phyloP scores from a whole-genome alignment of 2,888 invertebrate species.

The Cryptophagus acutangulus region DNA sequence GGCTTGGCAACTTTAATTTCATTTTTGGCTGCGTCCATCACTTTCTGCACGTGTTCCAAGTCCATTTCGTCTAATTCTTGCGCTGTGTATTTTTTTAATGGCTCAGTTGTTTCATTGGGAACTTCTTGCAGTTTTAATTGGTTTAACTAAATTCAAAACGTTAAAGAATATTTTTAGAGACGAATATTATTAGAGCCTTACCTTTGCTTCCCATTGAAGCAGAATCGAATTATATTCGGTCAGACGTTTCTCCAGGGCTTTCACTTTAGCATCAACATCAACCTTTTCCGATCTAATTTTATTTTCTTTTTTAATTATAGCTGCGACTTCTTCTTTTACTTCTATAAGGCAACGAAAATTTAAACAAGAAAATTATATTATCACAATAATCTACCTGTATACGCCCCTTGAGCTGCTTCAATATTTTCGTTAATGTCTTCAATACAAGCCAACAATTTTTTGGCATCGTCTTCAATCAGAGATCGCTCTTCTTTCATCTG shows the following conservation, averaged over 20 bases:
- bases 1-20: constrained; percentile 63
- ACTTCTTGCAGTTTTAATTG: constrained; percentile 61
- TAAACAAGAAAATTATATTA: constrained; percentile 1
- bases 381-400: constrained; percentile 39
- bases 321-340: constrained; percentile 61
- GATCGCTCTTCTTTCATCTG: constrained; percentile 55
- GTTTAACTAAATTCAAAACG: no score
- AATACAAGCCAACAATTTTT: constrained; percentile 52
- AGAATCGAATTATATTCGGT: constrained; percentile 54
- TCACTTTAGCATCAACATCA: constrained; percentile 69
- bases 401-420: constrained; percentile 54
- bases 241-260: constrained; percentile 55
- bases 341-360: constrained; percentile 26
- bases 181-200: no score
- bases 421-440: constrained; percentile 57
- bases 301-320: constrained; percentile 60
- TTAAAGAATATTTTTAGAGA: no score
- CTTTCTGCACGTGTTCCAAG: constrained; percentile 56
- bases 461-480: constrained; percentile 55
- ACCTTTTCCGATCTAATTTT: constrained; percentile 65
- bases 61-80: constrained; percentile 62
- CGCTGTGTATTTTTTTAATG: constrained; percentile 54
- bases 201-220: constrained; percentile 55
- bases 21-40: constrained; percentile 56
- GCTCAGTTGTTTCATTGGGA: constrained; percentile 46